Base-by-base conservation (phyloP, 2,797 vertebrate genomes). In the Smutsia gigantea region DNA sequence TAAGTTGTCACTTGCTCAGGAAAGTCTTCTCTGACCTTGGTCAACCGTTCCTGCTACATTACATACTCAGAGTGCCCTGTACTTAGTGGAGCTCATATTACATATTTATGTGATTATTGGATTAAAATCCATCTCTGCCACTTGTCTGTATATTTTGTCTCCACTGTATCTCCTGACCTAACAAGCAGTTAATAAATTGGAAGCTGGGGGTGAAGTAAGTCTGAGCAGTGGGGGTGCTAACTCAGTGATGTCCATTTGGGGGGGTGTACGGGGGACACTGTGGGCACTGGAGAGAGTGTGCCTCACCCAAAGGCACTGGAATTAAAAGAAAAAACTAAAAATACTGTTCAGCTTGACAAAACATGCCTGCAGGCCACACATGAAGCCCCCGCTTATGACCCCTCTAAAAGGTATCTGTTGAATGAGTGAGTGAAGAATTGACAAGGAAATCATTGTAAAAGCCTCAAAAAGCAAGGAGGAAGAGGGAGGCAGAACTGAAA, bases 141-240 rank as follows among this genome's bases (percentile, higher is more conserved):
- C 49, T 61, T 39, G 53, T 31, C 71, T 72, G 27, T 59, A 29
- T 92, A 39, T 84, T 93, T 68, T 46, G 18, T 71, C 53, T 66
- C 57, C 69, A 27, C 9, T 79, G 14, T 46, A n/a, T 49, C 68
- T 75, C 39, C 74, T 82, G n/a, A 66, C 19, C 42, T 53, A 64
- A 63, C 23, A 68, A 97, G 83, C 77, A 25, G 18, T 61, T 69
- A 37, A n/a, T n/a, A 94, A 74, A 71, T 64, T 29, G 57, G 77
- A 90, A 77, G 42, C 49, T 71, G 31, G 10, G 49, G 17, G 27
- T 51, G 61, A 77, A 51, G 29, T 29, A 39, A 85, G 68, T 68
- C 61, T 34, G 46, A 53, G 10, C 5, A 42, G 29, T 18, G 39
- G 19, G 0, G 2, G n/a, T 12, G 63, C 51, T 55, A 34, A 92